Evolutionary conservation across 2,113 vertebrate species (phyloP).

Genomic region (Pholis gunnellus): DNA sequence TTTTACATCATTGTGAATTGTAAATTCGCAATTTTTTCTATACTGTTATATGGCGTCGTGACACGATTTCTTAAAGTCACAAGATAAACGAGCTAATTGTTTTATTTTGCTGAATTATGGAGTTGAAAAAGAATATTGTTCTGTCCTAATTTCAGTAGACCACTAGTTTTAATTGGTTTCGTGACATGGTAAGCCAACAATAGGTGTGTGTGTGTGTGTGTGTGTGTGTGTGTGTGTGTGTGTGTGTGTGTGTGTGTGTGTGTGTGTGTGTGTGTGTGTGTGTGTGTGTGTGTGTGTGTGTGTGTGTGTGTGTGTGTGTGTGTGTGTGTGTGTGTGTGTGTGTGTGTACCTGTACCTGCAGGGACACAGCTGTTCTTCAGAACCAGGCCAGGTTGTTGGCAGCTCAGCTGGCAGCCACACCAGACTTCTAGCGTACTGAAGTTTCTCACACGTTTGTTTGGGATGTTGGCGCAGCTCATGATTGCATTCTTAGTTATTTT

Average conservation of each 20-base stretch:
- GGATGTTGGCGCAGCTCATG: conserved; percentile 58
- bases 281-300: no score
- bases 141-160: background rate
- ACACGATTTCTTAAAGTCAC: background rate
- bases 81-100: background rate
- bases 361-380: conserved; percentile 66
- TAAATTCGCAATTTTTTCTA: background rate
- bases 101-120: background rate
- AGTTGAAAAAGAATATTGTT: background rate
- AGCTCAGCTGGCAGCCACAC: conserved; percentile 67
- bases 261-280: conserved; percentile 4
- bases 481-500: conserved; percentile 60
- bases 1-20: background rate
- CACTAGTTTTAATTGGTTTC: background rate
- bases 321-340: background rate
- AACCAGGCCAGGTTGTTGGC: conserved; percentile 62
- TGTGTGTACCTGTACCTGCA: conserved; percentile 45
- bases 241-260: conserved; percentile 1
- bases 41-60: background rate
- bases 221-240: background rate
- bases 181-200: background rate
- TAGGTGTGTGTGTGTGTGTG: no score
- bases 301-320: background rate
- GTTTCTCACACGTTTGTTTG: conserved; percentile 77
- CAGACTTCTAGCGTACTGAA: conserved; percentile 58